These are phyloP conservation scores for Ephydatia muelleri DNA, from an alignment of 37 sponge, comb jelly and placozoan genomes.

Conservation along the genomic window DNA sequence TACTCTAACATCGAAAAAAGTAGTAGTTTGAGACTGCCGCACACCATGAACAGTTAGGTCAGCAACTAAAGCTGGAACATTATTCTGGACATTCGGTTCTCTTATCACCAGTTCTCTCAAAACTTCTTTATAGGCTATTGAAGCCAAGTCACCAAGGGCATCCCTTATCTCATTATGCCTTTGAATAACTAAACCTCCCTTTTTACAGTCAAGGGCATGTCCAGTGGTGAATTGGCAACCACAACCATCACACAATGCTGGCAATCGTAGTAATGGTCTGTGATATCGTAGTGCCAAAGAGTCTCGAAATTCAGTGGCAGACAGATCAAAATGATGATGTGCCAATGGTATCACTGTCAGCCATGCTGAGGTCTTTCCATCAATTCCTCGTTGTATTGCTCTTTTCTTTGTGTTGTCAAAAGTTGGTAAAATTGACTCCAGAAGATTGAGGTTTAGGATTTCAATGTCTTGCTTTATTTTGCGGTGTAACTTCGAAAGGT, in stretches of 20 bases:
- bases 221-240: neutral
- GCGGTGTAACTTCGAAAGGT: neutral
- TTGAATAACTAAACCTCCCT: conserved; percentile 31
- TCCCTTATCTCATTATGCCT: conserved; percentile 43
- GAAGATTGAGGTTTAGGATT: neutral
- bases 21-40: too few species aligned
- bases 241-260: conserved; percentile 33
- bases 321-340: conserved; percentile 26
- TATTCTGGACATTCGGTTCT: too few species aligned
- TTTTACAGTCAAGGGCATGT: conserved; percentile 48
- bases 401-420: conserved; percentile 16
- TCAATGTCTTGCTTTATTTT: neutral
- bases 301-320: conserved; percentile 37
- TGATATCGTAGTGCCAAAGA: conserved; percentile 26
- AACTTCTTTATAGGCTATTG: too few species aligned
- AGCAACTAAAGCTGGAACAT: too few species aligned
- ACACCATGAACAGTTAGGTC: too few species aligned
- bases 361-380: conserved; percentile 40
- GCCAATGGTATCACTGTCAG: conserved; percentile 21
- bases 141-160: too few species aligned
- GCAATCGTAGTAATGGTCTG: conserved; percentile 6
- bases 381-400: conserved; percentile 22
- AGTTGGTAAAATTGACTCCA: neutral
- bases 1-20: too few species aligned
- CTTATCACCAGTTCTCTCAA: too few species aligned